A percentile compares a stretch with the other conserved stretches of the same genome.
Conservation (phyloP, 92 coral and sea anemone genomes). For the Palythoa caribaeorum region DNA sequence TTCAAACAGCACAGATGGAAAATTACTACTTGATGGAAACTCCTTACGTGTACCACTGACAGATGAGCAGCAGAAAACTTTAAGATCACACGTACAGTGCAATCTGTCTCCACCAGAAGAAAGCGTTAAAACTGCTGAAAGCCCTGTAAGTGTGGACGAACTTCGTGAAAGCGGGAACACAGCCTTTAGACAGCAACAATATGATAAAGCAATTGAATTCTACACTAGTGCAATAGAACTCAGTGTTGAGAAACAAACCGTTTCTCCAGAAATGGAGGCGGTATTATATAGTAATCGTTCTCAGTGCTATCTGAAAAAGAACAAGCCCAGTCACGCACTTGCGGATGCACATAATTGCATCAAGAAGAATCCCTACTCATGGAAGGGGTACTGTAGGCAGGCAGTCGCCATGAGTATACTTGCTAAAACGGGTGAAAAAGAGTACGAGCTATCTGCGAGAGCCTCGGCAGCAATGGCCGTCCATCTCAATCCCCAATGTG, state of each 20-base stretch:
- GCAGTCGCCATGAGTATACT: slow-evolving; percentile 32
- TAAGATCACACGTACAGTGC: neutral
- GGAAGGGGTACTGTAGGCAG: slow-evolving; percentile 34
- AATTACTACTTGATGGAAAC: neutral
- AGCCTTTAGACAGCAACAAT: neutral
- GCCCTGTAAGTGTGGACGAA: neutral
- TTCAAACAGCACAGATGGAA: neutral
- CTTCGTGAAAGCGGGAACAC: slow-evolving; percentile 23
- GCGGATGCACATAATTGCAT: slow-evolving; percentile 29
- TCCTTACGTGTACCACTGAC: neutral
- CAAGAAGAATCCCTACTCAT: slow-evolving; percentile 17
- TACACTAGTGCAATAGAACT: slow-evolving; percentile 10
- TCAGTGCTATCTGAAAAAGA: slow-evolving; percentile 14
- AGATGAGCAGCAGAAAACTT: neutral
- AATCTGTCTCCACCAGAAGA: neutral
- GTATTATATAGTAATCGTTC: no score
- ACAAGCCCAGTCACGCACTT: slow-evolving; percentile 31
- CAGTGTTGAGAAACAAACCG: neutral
- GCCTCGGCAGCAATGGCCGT: slow-evolving; percentile 45
- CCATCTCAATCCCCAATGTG: neutral
- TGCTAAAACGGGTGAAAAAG: slow-evolving; percentile 22
- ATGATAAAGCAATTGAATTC: slow-evolving; percentile 24
- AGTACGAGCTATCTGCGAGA: slow-evolving; percentile 2
- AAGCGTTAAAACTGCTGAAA: neutral
- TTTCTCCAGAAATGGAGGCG: neutral